These are phyloP conservation scores for Chromis chromis DNA, from an alignment of 2,797 vertebrate species.

Conservation along the genomic window DNA sequence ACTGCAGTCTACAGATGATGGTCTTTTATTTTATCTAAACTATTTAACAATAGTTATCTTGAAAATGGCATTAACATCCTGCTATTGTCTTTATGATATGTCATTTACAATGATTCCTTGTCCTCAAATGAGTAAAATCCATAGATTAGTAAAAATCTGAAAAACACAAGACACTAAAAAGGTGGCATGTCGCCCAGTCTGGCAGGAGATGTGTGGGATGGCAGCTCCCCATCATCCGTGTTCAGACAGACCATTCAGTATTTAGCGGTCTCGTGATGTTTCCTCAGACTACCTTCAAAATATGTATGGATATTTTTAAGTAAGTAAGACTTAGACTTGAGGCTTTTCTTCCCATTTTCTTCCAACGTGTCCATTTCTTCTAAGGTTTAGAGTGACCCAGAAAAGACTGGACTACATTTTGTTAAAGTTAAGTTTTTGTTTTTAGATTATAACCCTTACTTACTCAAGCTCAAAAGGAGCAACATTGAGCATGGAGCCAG, in stretches of 20 bases:
- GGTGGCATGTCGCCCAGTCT: background rate
- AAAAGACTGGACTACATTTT: background rate
- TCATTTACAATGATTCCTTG: too few species aligned
- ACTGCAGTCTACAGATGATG: background rate
- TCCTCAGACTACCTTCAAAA: background rate
- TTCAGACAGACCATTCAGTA: background rate
- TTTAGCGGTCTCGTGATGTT: background rate
- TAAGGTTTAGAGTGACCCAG: background rate
- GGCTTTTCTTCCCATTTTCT: background rate
- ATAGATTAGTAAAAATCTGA: too few species aligned
- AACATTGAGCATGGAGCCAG: too few species aligned
- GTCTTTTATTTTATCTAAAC: too few species aligned
- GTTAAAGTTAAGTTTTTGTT: background rate
- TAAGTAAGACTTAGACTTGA: too few species aligned
- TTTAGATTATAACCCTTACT: too few species aligned
- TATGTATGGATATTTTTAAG: background rate
- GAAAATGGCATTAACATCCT: too few species aligned
- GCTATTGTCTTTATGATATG: too few species aligned
- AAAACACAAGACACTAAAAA: background rate
- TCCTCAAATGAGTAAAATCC: too few species aligned
- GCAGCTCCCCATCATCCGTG: background rate
- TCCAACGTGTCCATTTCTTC: background rate
- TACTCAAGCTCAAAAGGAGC: too few species aligned
- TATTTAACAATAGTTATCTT: too few species aligned
- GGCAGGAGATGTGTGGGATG: background rate